These are phyloP conservation scores for Chymomyza fuscimana DNA, from an alignment of 2,888 invertebrate genomes.

Conservation along the genomic window DNA sequence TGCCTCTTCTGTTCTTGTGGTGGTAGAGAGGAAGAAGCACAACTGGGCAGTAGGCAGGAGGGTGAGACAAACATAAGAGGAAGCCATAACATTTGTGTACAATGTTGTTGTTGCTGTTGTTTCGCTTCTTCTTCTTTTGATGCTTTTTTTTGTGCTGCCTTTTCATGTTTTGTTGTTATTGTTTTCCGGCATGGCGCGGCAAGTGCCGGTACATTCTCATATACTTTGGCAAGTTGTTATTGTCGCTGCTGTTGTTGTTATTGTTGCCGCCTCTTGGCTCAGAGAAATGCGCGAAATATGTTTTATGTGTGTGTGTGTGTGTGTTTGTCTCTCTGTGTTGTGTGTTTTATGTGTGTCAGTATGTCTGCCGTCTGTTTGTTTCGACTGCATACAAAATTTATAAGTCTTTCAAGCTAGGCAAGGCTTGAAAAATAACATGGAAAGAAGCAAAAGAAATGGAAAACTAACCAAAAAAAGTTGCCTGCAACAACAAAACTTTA, in stretches of 20 bases:
- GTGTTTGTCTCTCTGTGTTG: conserved; percentile 18
- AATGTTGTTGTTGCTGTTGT: conserved; percentile 20
- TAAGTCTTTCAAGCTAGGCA: conserved; percentile 16
- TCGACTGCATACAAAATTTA: background rate
- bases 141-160: conserved; percentile 37
- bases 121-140: conserved; percentile 36
- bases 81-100: conserved; percentile 37
- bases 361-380: conserved; percentile 40
- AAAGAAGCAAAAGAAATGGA: conserved; percentile 26
- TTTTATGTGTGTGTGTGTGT: background rate
- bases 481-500: conserved; percentile 22
- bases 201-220: conserved; percentile 37
- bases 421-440: conserved; percentile 11
- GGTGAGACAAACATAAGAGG: conserved; percentile 7
- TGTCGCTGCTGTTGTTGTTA: conserved; percentile 17
- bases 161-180: conserved; percentile 64
- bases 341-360: conserved; percentile 61
- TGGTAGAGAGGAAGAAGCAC: conserved; percentile 25
- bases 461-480: conserved; percentile 39
- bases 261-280: conserved; percentile 22
- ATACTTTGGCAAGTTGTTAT: conserved; percentile 41
- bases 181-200: conserved; percentile 50
- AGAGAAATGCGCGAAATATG: conserved; percentile 38
- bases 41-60: conserved; percentile 28
- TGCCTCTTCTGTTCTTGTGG: conserved; percentile 33